Conservation (phyloP, 1,140 invertebrate species). For the Bombus soroeensis region DNA sequence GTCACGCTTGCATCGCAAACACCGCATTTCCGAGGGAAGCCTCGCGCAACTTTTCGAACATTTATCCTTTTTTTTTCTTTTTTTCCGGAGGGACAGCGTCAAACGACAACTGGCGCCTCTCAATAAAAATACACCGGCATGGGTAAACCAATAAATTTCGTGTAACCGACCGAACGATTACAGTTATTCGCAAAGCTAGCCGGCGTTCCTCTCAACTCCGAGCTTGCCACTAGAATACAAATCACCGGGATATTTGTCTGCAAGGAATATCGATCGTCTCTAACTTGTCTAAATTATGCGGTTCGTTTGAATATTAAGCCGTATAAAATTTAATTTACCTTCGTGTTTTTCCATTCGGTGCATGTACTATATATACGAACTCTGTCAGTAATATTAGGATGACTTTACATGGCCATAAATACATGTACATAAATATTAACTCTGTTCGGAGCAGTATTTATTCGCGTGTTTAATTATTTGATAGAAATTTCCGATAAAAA, state of each 20-base stretch:
- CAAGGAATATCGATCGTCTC: not conserved
- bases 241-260: constrained; percentile 13
- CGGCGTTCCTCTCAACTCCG: not conserved
- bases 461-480: not conserved
- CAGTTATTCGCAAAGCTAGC: not conserved
- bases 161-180: constrained; percentile 18
- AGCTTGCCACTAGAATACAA: not conserved
- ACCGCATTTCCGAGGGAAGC: constrained; percentile 4
- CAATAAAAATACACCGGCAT: constrained; percentile 39
- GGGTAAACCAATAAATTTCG: constrained; percentile 13
- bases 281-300: not conserved
- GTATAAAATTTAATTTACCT: not conserved
- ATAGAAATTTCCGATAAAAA: not conserved
- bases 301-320: not conserved
- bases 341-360: not conserved
- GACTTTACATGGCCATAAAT: not conserved
- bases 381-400: not conserved
- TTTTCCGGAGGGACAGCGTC: not conserved
- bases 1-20: constrained; percentile 41
- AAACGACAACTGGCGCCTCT: constrained; percentile 36
- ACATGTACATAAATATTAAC: not conserved
- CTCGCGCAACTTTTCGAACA: constrained; percentile 1
- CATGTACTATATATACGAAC: too few species aligned
- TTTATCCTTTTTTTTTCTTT: not conserved
- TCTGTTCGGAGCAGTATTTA: too few species aligned